phyloP scores from a whole-genome alignment of 2,888 invertebrate species.

The Laspeyria flexula region DNA sequence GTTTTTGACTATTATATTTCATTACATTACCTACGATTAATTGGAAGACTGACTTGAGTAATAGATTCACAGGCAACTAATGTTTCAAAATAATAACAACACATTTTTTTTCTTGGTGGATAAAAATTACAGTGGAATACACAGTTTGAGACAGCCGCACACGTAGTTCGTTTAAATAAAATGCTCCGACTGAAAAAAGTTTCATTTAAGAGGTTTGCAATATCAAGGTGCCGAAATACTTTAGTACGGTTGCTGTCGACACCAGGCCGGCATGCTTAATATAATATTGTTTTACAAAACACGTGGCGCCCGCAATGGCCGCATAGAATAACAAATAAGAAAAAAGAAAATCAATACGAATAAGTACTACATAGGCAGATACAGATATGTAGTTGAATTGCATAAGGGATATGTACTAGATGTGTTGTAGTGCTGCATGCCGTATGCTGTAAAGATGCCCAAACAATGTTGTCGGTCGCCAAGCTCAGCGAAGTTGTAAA shows the following conservation, averaged over 20 bases:
- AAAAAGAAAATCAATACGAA: constrained; percentile 53
- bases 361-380: constrained; percentile 31
- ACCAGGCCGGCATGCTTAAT: constrained; percentile 30
- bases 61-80: too few relatives aligned
- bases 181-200: constrained; percentile 17
- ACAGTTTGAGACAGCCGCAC: constrained; percentile 24
- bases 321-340: constrained; percentile 58
- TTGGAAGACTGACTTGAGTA: too few relatives aligned
- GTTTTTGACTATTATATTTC: too few relatives aligned
- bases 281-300: constrained; percentile 54
- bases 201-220: constrained; percentile 26
- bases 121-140: constrained; percentile 3
- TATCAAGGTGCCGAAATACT: constrained; percentile 42
- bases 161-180: constrained; percentile 28
- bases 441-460: too few relatives aligned
- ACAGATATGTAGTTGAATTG: constrained; percentile 29
- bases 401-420: constrained; percentile 5
- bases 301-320: constrained; percentile 46
- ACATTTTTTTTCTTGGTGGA: not conserved
- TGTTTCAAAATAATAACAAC: not conserved
- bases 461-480: too few relatives aligned
- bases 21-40: too few relatives aligned
- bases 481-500: too few relatives aligned
- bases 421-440: too few relatives aligned
- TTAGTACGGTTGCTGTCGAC: constrained; percentile 39